Conservation (phyloP, 2,797 vertebrate genomes). For the Pseudopleuronectes americanus region DNA sequence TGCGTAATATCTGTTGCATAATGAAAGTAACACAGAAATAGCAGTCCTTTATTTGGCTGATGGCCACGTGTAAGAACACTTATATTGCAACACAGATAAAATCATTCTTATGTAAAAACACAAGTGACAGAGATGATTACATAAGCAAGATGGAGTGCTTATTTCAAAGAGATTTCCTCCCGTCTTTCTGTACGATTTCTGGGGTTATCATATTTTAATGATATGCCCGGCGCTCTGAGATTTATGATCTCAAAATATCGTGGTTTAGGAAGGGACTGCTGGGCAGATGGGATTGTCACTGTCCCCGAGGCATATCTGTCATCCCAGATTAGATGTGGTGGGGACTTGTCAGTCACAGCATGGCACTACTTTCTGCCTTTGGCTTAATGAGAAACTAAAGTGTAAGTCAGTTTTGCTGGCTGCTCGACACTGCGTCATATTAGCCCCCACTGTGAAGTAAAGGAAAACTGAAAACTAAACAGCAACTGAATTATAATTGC, state of each 20-base stretch:
- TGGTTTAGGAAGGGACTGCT: constrained; percentile 19
- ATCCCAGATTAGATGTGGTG: constrained; percentile 30
- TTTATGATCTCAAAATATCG: constrained; percentile 32
- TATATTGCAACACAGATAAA: constrained; percentile 13
- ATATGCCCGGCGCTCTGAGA: constrained; percentile 14
- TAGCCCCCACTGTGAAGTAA: constrained; percentile 2
- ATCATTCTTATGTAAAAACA: constrained; percentile 36
- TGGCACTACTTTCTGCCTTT: constrained; percentile 18
- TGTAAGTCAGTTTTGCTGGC: constrained; percentile 13
- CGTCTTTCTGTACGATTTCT: background rate
- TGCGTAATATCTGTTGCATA: constrained; percentile 64
- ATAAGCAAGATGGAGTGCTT: constrained; percentile 34
- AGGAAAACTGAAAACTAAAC: background rate
- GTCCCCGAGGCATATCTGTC: constrained; percentile 26
- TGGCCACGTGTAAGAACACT: constrained; percentile 37
- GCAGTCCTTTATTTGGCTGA: constrained; percentile 52
- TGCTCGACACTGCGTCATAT: constrained; percentile 8
- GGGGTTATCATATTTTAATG: constrained; percentile 50
- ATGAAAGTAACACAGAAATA: constrained; percentile 61
- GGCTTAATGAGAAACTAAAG: constrained; percentile 35
- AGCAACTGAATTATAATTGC: constrained; percentile 35
- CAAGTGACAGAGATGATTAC: constrained; percentile 23
- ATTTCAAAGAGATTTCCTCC: constrained; percentile 8
- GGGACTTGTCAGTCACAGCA: constrained; percentile 36
- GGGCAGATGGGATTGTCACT: constrained; percentile 37